phyloP scores from a whole-genome alignment of 1,140 invertebrate genomes.

The Bombus sylvicola region DNA sequence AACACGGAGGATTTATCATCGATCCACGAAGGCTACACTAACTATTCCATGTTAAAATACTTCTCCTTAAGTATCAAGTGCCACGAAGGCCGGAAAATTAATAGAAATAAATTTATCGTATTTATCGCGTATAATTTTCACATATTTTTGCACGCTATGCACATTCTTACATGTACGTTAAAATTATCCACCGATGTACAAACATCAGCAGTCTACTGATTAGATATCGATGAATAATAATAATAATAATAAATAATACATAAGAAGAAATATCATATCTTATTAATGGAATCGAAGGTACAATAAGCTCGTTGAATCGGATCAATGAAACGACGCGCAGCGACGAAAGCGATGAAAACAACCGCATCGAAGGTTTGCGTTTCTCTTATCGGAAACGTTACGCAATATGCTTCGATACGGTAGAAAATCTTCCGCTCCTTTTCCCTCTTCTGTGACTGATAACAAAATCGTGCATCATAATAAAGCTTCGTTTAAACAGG shows the following conservation, averaged over 20 bases:
- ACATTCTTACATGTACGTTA: background rate
- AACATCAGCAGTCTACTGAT: background rate
- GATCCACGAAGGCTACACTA: too few species aligned
- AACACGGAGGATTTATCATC: too few species aligned
- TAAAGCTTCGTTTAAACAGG: background rate
- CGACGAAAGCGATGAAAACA: background rate
- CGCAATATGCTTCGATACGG: background rate
- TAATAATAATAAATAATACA: background rate
- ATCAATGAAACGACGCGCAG: constrained; percentile 3
- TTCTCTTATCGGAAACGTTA: constrained; percentile 11
- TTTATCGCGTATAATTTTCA: background rate
- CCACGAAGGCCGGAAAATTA: too few species aligned
- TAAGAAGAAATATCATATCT: background rate
- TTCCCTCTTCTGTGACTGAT: background rate
- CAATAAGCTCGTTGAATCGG: too few species aligned
- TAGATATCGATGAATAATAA: background rate
- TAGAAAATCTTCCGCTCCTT: background rate
- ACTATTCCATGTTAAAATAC: too few species aligned
- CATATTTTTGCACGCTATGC: background rate
- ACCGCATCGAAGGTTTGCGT: background rate
- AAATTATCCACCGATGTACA: too few species aligned
- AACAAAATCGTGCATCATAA: constrained; percentile 4
- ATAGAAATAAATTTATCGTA: background rate
- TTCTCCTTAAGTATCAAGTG: too few species aligned
- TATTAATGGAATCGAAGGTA: background rate